Evolutionary conservation across 2,797 vertebrate species (phyloP).

Genomic region (Bradypodion pumilum): DNA sequence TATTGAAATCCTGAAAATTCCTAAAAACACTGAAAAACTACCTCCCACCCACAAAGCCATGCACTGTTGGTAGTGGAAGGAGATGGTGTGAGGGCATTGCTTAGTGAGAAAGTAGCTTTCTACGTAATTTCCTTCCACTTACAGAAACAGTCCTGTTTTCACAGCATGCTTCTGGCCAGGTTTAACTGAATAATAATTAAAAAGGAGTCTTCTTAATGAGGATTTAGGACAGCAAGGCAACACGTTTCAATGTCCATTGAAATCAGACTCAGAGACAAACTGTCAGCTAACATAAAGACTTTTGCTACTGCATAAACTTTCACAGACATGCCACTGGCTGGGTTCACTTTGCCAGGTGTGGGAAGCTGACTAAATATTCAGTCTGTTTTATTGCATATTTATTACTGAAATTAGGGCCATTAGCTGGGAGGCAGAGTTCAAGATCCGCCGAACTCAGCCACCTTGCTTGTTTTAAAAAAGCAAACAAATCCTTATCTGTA

Average conservation of each 20-base stretch:
- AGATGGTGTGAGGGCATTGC: no score
- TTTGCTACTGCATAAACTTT: background rate
- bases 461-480: background rate
- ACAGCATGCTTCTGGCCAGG: background rate
- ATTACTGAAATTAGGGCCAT: background rate
- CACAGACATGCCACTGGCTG: no score
- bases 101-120: no score
- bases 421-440: background rate
- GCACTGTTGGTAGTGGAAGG: no score
- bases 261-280: background rate
- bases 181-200: background rate
- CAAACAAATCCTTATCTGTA: background rate
- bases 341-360: background rate
- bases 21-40: no score
- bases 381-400: background rate
- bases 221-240: background rate
- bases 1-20: no score
- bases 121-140: background rate
- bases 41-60: no score
- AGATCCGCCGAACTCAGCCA: background rate
- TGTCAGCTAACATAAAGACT: no score
- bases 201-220: background rate
- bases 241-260: background rate
- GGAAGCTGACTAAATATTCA: background rate
- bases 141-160: background rate